A percentile compares a stretch with the other conserved stretches of the same genome.
These are phyloP conservation scores for Ylistrum balloti DNA, from an alignment of 1,140 invertebrate genomes.

Conservation along the genomic window DNA sequence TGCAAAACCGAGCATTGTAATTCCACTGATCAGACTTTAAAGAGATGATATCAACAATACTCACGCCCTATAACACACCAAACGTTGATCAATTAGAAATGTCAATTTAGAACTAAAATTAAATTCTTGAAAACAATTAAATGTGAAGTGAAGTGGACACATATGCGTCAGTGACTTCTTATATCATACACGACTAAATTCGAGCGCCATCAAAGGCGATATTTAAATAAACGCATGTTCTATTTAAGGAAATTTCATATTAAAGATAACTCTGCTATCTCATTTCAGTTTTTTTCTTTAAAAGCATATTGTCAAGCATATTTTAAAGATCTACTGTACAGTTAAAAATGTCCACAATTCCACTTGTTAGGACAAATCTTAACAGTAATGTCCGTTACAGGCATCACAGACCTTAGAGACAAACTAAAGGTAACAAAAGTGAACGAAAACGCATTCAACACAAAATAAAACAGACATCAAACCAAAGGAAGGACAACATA, in stretches of 20 bases:
- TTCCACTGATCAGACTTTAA: not conserved
- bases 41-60: not conserved
- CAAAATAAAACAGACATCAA: no score
- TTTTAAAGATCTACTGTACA: not conserved
- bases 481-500: no score
- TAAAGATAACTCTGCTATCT: not conserved
- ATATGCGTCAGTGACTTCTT: not conserved
- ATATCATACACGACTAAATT: not conserved
- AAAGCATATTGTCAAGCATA: not conserved
- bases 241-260: not conserved
- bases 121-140: conserved; percentile 36
- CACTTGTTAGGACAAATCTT: no score
- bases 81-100: not conserved
- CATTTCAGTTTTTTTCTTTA: not conserved
- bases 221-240: not conserved
- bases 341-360: not conserved
- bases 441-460: no score
- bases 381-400: no score
- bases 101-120: conserved; percentile 8
- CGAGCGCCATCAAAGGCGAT: not conserved
- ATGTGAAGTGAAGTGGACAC: conserved; percentile 15
- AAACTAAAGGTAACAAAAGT: no score
- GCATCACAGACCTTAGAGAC: no score
- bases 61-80: not conserved
- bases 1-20: not conserved